Evolutionary conservation across 2,797 vertebrate species (phyloP), one percentile per base, ranked within the genome.

Genomic region (Pipistrellus pygmaeus): DNA sequence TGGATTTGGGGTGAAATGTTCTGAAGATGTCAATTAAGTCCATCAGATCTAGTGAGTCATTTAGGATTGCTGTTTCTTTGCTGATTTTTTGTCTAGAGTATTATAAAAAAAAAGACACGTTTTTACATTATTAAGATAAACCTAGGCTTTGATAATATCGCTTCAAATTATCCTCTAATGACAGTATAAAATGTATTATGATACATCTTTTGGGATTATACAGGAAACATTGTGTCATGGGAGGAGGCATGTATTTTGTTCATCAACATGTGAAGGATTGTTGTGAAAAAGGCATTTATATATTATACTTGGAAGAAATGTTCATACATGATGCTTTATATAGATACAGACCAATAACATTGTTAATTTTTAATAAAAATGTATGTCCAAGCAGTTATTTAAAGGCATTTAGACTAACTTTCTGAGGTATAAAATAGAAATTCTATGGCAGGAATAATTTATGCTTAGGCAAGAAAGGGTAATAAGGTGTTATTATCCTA

Each of bases 41-140:
- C 6, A 53, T 53, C 17, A 20, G 51, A 53, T 53, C 51, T 53
- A 53, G 7, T 53, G 18, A 53, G 51, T 20, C 51, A 53, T 53
- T 53, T 53, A 53, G 18, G 51, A 53, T 53, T 53, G 51, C 51
- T 53, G 17, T 53, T 53, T 53, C 51, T 53, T 53, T 53, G 51
- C 51, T 20, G 2, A 53, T 53, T 53, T 53, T 53, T 20, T 53
- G 51, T 20, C 51, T 53, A 53, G 51, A 53, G 18, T 18, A 53
- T 53, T 53, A 48, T 51, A 25, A 75, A 90, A 4, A 27, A 75
- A 90, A 4, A 27, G 53, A 53, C 0, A 84, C 51, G 76, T 25
- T 95, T 96, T 94, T 90, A 14, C 4, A 80, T 94, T 93, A 18
- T 21, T 78, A 62, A 96, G 35, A 3, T n/a, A 76, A 87, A 11